A percentile compares a stretch with the other conserved stretches of the same genome.
phyloP scores from a whole-genome alignment of 2,113 vertebrate genomes.

The Protobothrops mucrosquamatus region DNA sequence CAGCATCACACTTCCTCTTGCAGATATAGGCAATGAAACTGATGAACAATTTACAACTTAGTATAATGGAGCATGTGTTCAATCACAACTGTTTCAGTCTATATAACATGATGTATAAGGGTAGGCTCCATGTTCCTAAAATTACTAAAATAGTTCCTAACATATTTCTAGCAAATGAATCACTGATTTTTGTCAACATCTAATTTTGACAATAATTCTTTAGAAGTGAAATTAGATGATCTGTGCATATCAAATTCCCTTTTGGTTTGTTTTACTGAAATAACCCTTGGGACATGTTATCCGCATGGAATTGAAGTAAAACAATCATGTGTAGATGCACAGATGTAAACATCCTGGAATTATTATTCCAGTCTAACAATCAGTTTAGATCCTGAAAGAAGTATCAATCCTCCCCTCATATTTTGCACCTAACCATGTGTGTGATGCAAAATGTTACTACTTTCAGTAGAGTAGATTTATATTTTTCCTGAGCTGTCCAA shows the following conservation, averaged over 20 bases:
- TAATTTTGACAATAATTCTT: neutral
- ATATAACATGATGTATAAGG: neutral
- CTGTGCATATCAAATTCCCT: neutral
- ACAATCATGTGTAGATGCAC: constrained; percentile 27
- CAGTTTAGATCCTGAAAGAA: neutral
- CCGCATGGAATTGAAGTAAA: constrained; percentile 47
- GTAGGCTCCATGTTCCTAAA: neutral
- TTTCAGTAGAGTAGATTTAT: constrained; percentile 43
- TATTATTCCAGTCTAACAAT: neutral
- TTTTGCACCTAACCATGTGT: constrained; percentile 28
- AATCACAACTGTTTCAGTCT: neutral
- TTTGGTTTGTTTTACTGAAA: constrained; percentile 24
- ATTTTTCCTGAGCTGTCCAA: constrained; percentile 50
- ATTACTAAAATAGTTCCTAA: fast-evolving
- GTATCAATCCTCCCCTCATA: neutral
- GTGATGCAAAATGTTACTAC: constrained; percentile 21
- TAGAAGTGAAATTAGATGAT: neutral
- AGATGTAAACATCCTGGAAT: constrained; percentile 26
- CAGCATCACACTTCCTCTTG: neutral
- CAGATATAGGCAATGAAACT: neutral
- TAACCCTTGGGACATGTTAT: constrained; percentile 29
- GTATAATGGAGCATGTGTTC: neutral
- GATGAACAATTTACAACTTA: neutral
- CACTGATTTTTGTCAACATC: neutral
- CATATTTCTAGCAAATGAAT: neutral